Percentiles rank a stretch among this genome's conserved stretches.
phyloP scores from a whole-genome alignment of 2,113 vertebrate genomes.

The Ophthalmolycus amberensis region DNA sequence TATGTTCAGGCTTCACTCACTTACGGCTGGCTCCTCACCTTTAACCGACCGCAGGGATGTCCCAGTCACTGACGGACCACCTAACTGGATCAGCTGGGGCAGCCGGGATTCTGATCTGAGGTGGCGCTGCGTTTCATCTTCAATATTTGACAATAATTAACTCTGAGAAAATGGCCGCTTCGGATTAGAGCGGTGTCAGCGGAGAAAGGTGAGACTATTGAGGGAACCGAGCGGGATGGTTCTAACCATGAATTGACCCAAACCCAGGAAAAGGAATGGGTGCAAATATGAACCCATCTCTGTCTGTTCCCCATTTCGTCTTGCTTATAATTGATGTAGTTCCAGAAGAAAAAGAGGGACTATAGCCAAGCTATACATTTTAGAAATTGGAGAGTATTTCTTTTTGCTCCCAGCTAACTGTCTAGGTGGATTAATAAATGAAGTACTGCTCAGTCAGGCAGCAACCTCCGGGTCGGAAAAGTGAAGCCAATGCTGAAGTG shows the following conservation, averaged over 20 bases:
- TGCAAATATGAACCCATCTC: slow-evolving; percentile 45
- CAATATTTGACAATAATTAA: slow-evolving; percentile 60
- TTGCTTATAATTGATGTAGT: slow-evolving; percentile 11
- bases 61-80: not conserved
- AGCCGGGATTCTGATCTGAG: slow-evolving; percentile 11
- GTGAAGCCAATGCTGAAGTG: not conserved
- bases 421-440: slow-evolving; percentile 19
- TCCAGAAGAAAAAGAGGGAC: slow-evolving; percentile 6
- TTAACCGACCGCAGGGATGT: not conserved
- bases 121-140: slow-evolving; percentile 40
- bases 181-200: slow-evolving; percentile 47
- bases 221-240: slow-evolving; percentile 41
- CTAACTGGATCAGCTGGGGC: slow-evolving; percentile 18
- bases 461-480: not conserved
- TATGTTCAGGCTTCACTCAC: not conserved
- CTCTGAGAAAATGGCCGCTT: slow-evolving; percentile 29
- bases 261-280: not conserved
- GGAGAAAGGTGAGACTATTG: slow-evolving; percentile 2
- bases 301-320: slow-evolving; percentile 1
- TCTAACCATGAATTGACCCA: slow-evolving; percentile 14
- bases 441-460: not conserved
- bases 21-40: not conserved
- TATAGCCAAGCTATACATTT: slow-evolving; percentile 47
- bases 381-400: slow-evolving; percentile 12
- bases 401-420: slow-evolving; percentile 45